phyloP scores from a whole-genome alignment of 2,888 invertebrate genomes.

The Phoenoteleia sp. region DNA sequence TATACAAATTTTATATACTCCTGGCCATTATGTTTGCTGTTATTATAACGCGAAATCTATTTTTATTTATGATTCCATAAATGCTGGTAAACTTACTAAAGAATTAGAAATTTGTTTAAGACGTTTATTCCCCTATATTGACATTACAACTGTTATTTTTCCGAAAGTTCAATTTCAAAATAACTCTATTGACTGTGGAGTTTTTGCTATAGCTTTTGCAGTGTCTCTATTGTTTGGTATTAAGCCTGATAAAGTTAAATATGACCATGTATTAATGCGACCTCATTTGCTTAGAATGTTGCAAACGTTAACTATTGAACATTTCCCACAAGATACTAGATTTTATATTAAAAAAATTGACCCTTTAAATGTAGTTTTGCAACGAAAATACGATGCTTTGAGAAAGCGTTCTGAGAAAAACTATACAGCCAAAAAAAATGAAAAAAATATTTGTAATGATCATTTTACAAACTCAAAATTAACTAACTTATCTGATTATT shows the following conservation, averaged over 20 bases:
- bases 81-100: no score
- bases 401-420: neutral
- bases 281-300: no score
- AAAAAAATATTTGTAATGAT: neutral
- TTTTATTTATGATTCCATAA: no score
- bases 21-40: no score
- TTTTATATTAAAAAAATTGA: neutral
- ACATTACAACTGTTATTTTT: conserved; percentile 15
- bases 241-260: conserved; percentile 16
- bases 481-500: no score
- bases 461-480: neutral
- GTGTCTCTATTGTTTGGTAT: no score
- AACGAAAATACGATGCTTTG: neutral
- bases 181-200: conserved; percentile 33
- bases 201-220: no score
- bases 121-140: conserved; percentile 7
- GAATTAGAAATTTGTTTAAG: conserved; percentile 19
- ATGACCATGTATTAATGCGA: neutral
- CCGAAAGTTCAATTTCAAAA: conserved; percentile 20
- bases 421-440: neutral
- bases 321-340: conserved; percentile 20
- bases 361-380: neutral
- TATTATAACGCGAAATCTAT: no score
- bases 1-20: conserved; percentile 32
- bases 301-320: no score